Evolutionary conservation across 2,888 invertebrate species (phyloP), one percentile per base, ranked within the genome.

Genomic region (Lepidochitona cinerea): DNA sequence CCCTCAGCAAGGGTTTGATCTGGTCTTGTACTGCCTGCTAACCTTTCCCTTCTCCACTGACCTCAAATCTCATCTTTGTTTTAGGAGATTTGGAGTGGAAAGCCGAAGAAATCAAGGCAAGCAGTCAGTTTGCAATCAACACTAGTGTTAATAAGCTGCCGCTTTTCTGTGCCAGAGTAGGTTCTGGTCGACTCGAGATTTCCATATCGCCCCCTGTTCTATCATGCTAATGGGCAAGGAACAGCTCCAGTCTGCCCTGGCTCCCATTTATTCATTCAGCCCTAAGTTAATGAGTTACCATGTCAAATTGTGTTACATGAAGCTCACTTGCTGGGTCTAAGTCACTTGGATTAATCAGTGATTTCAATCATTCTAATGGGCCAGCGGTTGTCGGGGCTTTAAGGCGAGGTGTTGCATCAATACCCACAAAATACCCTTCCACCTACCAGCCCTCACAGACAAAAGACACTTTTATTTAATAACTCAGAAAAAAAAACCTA

Each of bases 291-390:
- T 81, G 81, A 81, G 79, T 70, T 72, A 59, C 76, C 76, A 77
- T 81, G 80, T 81, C 82, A 82, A 76, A 81, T 81, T 78, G 73
- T 74, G 79, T 81, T 82, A 79, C 77, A 59, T 59, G 59, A 59
- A 59, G 75, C 65, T 41, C 64, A 73, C 75, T 68, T 69, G 79
- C 76, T 75, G 76, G 75, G 70, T 76, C 78, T 72, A 79, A 74
- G 75, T 77, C 74, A 49, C 59, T 53, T 37, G 67, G 79, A 82
- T 81, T 81, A 82, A 81, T 82, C 79, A 79, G 79, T 76, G 75
- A 75, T 71, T 72, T 74, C 82, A 82, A 81, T 82, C 79, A 78
- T 64, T 69, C 74, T 80, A 80, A 80, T 76, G 78, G 77, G 67
- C 35, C 36, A 26, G n/a, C n/a, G n/a, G n/a, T n/a, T n/a, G n/a